phyloP scores from a whole-genome alignment of 2,888 invertebrate genomes.

The Drosophila quinaria region DNA sequence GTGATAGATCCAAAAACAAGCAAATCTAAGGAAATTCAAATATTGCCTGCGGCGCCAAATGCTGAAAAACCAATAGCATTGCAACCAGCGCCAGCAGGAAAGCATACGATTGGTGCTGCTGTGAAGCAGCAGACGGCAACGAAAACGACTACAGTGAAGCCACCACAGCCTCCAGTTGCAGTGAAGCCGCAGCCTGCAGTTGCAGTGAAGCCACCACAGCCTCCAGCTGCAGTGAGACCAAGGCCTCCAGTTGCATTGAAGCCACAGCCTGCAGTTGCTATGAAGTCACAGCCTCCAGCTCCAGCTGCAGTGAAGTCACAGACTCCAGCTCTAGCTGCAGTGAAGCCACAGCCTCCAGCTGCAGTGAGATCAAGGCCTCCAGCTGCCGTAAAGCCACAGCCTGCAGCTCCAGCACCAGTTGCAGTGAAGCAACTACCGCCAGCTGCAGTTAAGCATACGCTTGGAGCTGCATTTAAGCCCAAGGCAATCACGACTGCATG shows the following conservation, averaged over 20 bases:
- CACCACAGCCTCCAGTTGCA: neutral
- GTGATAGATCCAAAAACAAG: constrained; percentile 7
- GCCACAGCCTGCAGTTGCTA: neutral
- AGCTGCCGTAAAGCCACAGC: neutral
- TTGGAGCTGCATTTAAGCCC: neutral
- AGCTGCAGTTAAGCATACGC: neutral
- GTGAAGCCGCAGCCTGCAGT: neutral
- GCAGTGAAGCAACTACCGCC: neutral
- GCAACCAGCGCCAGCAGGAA: neutral
- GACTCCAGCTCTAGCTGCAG: neutral
- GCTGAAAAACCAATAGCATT: neutral
- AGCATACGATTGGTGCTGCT: neutral
- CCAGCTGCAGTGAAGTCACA: too few relatives aligned
- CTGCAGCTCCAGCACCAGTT: neutral
- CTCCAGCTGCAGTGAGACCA: neutral
- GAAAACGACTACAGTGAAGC: too few relatives aligned
- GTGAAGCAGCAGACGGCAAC: neutral
- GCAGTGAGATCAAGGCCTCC: neutral
- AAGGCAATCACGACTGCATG: neutral
- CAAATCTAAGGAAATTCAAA: neutral
- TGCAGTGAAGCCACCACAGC: neutral
- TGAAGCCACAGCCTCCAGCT: neutral
- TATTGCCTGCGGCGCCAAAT: neutral
- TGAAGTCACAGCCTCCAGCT: neutral
- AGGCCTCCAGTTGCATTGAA: neutral